Conservation (phyloP, 2,888 invertebrate genomes). For the Drosophila dives region DNA sequence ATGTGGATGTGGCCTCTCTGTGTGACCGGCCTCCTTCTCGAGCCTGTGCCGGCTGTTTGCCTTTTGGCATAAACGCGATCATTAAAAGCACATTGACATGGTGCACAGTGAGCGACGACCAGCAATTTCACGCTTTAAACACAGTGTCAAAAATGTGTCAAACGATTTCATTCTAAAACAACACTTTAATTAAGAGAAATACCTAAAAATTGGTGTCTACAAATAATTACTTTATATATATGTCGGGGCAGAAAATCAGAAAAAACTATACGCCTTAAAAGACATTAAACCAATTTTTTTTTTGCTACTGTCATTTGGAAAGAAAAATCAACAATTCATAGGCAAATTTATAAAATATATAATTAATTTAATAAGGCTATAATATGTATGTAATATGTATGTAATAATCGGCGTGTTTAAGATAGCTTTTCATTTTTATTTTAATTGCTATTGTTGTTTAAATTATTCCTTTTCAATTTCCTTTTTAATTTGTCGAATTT, state of each 20-base stretch:
- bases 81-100: constrained; percentile 73
- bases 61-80: constrained; percentile 71
- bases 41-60: constrained; percentile 27
- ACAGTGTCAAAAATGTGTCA: neutral
- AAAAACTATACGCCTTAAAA: neutral
- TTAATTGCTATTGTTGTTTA: neutral
- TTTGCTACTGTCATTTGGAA: neutral
- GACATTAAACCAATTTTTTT: neutral
- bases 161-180: neutral
- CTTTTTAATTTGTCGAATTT: too few species aligned
- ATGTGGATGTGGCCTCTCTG: neutral
- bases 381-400: too few species aligned
- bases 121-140: neutral
- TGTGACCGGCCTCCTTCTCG: constrained; percentile 4
- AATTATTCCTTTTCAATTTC: neutral
- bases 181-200: neutral
- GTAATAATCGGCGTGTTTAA: too few species aligned
- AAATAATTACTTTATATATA: too few species aligned
- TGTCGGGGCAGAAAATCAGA: neutral
- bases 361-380: too few species aligned
- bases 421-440: neutral
- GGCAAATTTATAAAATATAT: neutral
- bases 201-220: neutral
- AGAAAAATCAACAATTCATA: neutral
- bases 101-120: constrained; percentile 21